Percentiles rank a stretch among this genome's conserved stretches.
These are phyloP conservation scores for Coranthus polyacanthus DNA, from an alignment of 2,797 vertebrate genomes.

Conservation along the genomic window DNA sequence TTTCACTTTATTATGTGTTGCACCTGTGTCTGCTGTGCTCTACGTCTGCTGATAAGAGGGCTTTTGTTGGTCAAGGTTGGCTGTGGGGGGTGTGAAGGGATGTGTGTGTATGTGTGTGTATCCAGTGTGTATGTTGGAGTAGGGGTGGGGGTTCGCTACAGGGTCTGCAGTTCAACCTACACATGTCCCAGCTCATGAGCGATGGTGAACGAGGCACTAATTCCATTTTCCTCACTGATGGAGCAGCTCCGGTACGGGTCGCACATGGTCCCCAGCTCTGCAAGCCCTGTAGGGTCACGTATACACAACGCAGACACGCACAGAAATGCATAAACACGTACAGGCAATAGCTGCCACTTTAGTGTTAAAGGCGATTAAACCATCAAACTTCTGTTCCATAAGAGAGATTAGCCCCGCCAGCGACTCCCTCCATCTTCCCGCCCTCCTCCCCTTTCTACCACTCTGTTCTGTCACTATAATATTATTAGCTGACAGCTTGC, in stretches of 20 bases:
- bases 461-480: slow-evolving; percentile 70
- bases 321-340: slow-evolving; percentile 37
- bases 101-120: slow-evolving; percentile 35
- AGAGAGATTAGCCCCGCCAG: slow-evolving; percentile 67
- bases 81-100: slow-evolving; percentile 32
- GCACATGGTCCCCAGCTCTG: slow-evolving; percentile 97
- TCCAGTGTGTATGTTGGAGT: slow-evolving; percentile 22
- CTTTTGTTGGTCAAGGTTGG: slow-evolving; percentile 77
- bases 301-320: slow-evolving; percentile 35
- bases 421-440: slow-evolving; percentile 38
- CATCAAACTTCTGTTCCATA: slow-evolving; percentile 66
- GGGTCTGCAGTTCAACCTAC: slow-evolving; percentile 86
- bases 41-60: slow-evolving; percentile 74
- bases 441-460: slow-evolving; percentile 58
- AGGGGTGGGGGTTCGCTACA: slow-evolving; percentile 11
- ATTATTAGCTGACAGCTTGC: slow-evolving; percentile 70
- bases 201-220: slow-evolving; percentile 97
- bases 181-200: slow-evolving; percentile 97
- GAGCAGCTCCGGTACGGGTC: slow-evolving; percentile 95
- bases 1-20: slow-evolving; percentile 80
- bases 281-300: slow-evolving; percentile 86
- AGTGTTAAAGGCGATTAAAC: slow-evolving; percentile 70
- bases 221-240: slow-evolving; percentile 97
- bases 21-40: slow-evolving; percentile 80
- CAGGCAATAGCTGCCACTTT: slow-evolving; percentile 30